A percentile compares a stretch with the other conserved stretches of the same genome.
These are phyloP conservation scores for Tokudaia tokunoshimensis DNA, from an alignment of 2,797 vertebrate species.

Conservation along the genomic window DNA sequence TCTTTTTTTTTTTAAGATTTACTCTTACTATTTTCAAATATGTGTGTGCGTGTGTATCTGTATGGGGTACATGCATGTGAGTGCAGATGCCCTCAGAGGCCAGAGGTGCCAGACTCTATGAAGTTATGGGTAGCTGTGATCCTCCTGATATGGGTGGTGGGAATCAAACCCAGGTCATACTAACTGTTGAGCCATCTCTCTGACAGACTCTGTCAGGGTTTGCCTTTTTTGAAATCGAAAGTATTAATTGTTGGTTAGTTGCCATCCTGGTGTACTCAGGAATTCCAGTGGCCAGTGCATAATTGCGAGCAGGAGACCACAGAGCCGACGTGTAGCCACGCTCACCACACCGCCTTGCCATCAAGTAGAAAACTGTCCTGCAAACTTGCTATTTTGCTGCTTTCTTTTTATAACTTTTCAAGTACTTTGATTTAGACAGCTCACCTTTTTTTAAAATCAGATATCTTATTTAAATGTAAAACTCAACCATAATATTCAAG, in stretches of 20 bases:
- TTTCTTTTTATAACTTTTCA: neutral
- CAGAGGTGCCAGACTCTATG: neutral
- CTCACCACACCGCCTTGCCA: neutral
- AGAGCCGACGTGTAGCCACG: accelerated
- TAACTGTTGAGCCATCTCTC: neutral
- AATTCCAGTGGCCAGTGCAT: neutral
- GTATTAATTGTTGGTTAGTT: neutral
- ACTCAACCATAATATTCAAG: neutral
- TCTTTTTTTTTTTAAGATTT: neutral
- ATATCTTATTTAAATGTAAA: constrained; percentile 29
- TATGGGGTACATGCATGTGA: neutral
- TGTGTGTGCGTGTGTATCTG: neutral
- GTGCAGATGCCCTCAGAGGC: neutral
- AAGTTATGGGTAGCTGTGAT: neutral
- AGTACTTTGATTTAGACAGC: neutral
- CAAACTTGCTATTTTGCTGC: neutral
- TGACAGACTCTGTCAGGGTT: neutral
- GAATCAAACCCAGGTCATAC: neutral
- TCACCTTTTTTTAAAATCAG: neutral
- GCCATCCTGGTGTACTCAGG: neutral
- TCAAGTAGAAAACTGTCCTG: neutral
- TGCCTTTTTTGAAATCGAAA: constrained; percentile 26
- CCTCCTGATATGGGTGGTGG: neutral
- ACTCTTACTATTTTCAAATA: neutral
- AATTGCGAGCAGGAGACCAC: neutral